A percentile compares a stretch with the other conserved stretches of the same genome.
Evolutionary conservation across 2,113 vertebrate species (phyloP).

Genomic region (Antechinus flavipes): DNA sequence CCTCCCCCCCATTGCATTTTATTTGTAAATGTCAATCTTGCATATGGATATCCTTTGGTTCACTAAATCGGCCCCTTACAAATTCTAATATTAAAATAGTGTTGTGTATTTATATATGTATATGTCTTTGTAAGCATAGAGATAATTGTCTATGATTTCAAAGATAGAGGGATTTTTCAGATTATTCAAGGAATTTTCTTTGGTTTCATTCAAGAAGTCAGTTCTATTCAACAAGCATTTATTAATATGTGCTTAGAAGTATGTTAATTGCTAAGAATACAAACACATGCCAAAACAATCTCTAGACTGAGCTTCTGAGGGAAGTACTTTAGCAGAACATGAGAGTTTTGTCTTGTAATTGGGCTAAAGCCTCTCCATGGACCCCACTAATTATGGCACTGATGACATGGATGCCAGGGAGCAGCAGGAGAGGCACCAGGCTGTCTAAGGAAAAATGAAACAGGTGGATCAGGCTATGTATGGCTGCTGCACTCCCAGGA

Average conservation of each 20-base stretch:
- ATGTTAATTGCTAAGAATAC: neutral
- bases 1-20: too few relatives aligned
- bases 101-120: too few relatives aligned
- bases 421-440: too few relatives aligned
- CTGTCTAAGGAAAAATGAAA: too few relatives aligned
- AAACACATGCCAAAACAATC: too few relatives aligned
- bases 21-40: neutral
- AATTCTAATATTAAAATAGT: neutral
- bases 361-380: neutral
- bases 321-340: neutral
- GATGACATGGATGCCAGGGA: neutral
- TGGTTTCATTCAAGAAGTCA: neutral
- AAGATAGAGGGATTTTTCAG: neutral
- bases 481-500: too few relatives aligned
- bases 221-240: neutral
- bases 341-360: neutral
- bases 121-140: neutral
- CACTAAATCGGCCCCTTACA: neutral
- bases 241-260: neutral
- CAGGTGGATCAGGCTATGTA: too few relatives aligned
- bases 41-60: neutral
- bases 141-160: neutral
- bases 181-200: neutral
- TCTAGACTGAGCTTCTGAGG: neutral
- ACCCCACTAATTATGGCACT: neutral